Conservation (phyloP, 2,113 vertebrate species). For the Calyptomena viridis region DNA sequence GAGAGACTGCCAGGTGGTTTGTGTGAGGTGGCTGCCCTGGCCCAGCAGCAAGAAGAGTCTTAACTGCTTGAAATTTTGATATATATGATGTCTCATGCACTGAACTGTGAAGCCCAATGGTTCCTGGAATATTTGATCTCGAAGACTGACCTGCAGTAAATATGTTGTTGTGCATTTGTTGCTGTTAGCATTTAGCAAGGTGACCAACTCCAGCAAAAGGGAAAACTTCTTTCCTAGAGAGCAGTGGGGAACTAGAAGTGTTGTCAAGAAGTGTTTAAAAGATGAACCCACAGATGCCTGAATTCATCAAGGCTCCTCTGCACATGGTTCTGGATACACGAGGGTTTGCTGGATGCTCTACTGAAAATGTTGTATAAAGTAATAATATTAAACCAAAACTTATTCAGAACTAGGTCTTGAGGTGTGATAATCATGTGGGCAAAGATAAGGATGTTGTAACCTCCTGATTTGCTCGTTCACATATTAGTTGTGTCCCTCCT, state of each 20-base stretch:
- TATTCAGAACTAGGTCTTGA: background rate
- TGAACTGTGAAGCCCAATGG: background rate
- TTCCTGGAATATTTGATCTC: background rate
- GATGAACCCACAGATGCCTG: background rate
- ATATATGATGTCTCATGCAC: background rate
- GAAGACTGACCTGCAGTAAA: background rate
- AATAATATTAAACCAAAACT: background rate
- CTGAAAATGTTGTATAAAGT: background rate
- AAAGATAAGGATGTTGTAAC: background rate
- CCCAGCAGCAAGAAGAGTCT: background rate
- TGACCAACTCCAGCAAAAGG: background rate
- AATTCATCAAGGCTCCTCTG: background rate
- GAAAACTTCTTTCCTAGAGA: background rate
- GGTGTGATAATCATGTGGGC: background rate
- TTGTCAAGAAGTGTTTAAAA: background rate
- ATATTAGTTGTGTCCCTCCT: background rate
- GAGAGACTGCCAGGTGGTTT: background rate
- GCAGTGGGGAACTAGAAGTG: background rate
- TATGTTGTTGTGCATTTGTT: background rate
- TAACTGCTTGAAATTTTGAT: background rate
- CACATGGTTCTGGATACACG: accelerated
- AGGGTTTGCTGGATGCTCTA: background rate
- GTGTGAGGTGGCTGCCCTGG: accelerated
- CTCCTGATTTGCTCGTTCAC: background rate
- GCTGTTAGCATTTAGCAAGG: background rate